These are phyloP conservation scores for Peromyscus californicus DNA, from an alignment of 2,113 vertebrate species.

Conservation along the genomic window DNA sequence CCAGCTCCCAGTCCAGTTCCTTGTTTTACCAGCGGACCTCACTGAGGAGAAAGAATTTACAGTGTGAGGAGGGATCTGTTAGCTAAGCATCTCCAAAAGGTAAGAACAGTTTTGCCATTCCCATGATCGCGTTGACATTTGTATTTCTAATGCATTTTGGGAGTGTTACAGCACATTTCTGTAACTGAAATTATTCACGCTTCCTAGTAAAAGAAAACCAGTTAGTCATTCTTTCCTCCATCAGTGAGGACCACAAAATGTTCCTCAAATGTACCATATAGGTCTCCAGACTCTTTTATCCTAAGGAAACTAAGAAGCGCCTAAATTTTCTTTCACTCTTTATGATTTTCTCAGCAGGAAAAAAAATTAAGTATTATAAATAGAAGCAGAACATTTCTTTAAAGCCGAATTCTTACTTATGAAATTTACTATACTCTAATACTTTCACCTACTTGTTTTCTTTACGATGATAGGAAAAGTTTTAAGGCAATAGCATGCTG, in stretches of 20 bases:
- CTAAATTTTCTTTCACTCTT: constrained; percentile 14
- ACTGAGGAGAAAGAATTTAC: not conserved
- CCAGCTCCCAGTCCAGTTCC: not conserved
- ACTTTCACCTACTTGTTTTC: not conserved
- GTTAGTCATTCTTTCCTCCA: not conserved
- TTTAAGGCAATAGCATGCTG: not conserved
- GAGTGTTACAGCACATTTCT: not conserved
- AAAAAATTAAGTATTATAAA: not conserved
- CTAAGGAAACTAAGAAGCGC: not conserved
- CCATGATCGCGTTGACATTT: not conserved
- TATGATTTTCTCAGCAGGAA: not conserved
- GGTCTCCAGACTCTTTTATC: not conserved
- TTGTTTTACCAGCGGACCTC: not conserved
- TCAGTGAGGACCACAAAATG: not conserved
- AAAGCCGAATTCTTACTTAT: not conserved
- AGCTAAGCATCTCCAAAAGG: not conserved
- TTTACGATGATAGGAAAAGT: constrained; percentile 26
- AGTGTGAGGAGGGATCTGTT: not conserved
- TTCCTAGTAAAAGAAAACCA: not conserved
- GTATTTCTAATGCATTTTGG: not conserved
- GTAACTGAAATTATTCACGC: constrained; percentile 17
- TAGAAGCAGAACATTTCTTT: not conserved
- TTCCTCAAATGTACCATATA: not conserved
- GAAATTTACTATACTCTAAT: not conserved
- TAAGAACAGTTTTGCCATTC: not conserved